These are phyloP conservation scores for Sebastes iracundus DNA, from an alignment of 2,797 vertebrate genomes.

Conservation along the genomic window DNA sequence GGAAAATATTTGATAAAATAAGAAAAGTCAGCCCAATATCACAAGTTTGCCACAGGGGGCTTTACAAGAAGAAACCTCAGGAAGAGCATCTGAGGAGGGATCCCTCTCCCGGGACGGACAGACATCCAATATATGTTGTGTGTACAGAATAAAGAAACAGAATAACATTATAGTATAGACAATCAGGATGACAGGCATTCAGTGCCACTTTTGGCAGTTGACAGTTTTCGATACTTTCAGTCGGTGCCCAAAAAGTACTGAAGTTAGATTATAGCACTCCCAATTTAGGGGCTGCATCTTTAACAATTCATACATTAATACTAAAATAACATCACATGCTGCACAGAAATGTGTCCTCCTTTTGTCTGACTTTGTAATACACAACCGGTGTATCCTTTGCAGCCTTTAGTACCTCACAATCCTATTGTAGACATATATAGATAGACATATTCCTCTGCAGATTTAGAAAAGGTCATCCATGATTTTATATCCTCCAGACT, in stretches of 20 bases:
- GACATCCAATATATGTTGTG: too few relatives aligned
- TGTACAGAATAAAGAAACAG: too few relatives aligned
- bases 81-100: too few relatives aligned
- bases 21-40: neutral
- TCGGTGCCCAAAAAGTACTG: neutral
- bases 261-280: neutral
- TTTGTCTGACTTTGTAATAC: neutral
- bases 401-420: too few relatives aligned
- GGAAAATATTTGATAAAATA: neutral
- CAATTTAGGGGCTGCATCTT: neutral
- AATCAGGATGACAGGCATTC: neutral
- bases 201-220: neutral
- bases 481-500: neutral
- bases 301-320: neutral
- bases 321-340: neutral
- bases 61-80: too few relatives aligned
- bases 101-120: rapidly evolving
- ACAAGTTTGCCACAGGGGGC: rapidly evolving
- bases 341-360: neutral
- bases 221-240: neutral
- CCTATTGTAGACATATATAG: too few relatives aligned
- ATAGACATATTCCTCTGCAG: neutral
- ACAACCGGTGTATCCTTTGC: too few relatives aligned
- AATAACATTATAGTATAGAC: neutral
- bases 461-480: slow-evolving; percentile 1